Conservation (phyloP, 2,113 vertebrate species). For the Noctilio leporinus region DNA sequence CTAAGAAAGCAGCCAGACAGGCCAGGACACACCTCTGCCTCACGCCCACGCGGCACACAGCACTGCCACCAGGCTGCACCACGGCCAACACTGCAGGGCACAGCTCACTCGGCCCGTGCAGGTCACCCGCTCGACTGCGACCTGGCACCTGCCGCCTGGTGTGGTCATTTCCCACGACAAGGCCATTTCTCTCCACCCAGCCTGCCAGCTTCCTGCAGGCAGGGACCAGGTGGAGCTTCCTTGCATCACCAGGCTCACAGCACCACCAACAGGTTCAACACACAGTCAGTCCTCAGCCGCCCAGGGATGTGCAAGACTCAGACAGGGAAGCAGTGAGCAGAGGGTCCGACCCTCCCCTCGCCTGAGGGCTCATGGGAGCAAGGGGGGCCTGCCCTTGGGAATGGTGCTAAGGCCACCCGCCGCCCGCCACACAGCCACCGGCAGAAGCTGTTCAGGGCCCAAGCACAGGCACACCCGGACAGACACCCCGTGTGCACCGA, state of each 20-base stretch:
- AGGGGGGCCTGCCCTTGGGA: not conserved
- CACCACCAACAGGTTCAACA: not conserved
- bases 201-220: rapidly evolving
- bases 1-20: rapidly evolving
- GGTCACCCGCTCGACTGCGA: not conserved
- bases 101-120: not conserved
- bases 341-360: rapidly evolving
- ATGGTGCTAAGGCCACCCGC: rapidly evolving
- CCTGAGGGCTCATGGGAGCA: not conserved
- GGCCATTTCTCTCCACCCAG: rapidly evolving
- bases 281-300: not conserved
- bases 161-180: not conserved
- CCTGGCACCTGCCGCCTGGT: rapidly evolving
- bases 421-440: not conserved
- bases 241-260: rapidly evolving
- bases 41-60: no score
- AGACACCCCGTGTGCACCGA: rapidly evolving
- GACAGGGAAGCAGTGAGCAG: rapidly evolving
- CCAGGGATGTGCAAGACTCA: no score
- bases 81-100: not conserved
- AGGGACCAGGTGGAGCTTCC: not conserved
- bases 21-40: no score
- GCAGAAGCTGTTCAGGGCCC: not conserved
- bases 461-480: not conserved
- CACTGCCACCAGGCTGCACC: not conserved